Evolutionary conservation across 2,113 vertebrate species (phyloP).

Genomic region (Toxotes chatareus): DNA sequence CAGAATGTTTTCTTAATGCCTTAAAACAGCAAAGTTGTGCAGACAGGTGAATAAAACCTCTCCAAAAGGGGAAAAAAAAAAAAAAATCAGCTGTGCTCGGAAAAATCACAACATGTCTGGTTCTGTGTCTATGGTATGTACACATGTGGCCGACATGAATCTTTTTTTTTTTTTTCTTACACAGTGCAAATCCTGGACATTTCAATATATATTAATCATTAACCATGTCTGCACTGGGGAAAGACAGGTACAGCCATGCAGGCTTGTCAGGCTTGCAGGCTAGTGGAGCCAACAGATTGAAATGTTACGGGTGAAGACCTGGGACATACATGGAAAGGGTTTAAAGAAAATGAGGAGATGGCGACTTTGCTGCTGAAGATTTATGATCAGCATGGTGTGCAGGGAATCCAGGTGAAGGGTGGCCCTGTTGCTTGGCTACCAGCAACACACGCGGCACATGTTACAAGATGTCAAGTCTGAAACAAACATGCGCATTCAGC

Average conservation of each 20-base stretch:
- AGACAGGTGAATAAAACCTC: constrained; percentile 74
- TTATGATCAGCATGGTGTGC: constrained; percentile 46
- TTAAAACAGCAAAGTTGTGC: constrained; percentile 62
- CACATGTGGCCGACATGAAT: constrained; percentile 7
- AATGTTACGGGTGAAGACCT: constrained; percentile 26
- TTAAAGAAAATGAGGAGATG: constrained; percentile 12
- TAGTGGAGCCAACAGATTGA: constrained; percentile 37
- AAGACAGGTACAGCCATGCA: constrained; percentile 42
- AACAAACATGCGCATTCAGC: constrained; percentile 43
- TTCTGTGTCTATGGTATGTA: constrained; percentile 29
- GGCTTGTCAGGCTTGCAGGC: constrained; percentile 12
- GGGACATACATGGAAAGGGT: constrained; percentile 21
- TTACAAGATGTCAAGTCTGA: constrained; percentile 48
- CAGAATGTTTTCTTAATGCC: constrained; percentile 76
- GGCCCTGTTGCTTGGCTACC: constrained; percentile 45
- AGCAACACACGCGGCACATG: constrained; percentile 19
- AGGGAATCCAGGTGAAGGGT: constrained; percentile 62
- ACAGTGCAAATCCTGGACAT: constrained; percentile 22
- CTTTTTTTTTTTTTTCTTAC: constrained; percentile 2
- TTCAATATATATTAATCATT: constrained; percentile 57
- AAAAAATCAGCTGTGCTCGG: constrained; percentile 16
- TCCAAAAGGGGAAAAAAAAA: neutral
- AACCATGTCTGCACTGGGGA: constrained; percentile 14
- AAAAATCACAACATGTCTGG: constrained; percentile 53
- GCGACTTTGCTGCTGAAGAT: constrained; percentile 29